Conservation (phyloP, 1,140 invertebrate species). For the Paralvinella palmiformis region DNA sequence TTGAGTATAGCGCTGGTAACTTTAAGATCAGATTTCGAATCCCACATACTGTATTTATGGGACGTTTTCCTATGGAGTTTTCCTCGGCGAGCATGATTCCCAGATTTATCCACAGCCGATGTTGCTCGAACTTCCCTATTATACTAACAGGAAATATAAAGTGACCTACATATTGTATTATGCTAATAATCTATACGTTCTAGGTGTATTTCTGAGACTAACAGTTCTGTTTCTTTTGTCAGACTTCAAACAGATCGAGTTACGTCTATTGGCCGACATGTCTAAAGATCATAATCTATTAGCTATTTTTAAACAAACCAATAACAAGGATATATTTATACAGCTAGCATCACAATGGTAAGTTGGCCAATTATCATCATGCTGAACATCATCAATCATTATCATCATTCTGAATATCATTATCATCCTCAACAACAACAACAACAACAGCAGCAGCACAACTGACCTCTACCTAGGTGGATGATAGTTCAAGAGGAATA, state of each 20-base stretch:
- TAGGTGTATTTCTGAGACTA: no score
- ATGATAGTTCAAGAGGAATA: no score
- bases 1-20: no score
- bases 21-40: no score
- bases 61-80: not conserved
- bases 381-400: not conserved
- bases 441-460: no score
- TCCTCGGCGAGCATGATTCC: not conserved
- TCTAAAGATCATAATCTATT: constrained; percentile 51
- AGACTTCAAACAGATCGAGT: constrained; percentile 60
- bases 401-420: no score
- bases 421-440: no score
- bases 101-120: not conserved
- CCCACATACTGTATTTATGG: not conserved
- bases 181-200: not conserved
- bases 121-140: not conserved
- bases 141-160: not conserved
- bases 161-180: not conserved
- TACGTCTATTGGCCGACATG: constrained; percentile 55
- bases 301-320: constrained; percentile 39
- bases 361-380: constrained; percentile 13
- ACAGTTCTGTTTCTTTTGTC: constrained; percentile 31
- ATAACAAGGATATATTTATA: constrained; percentile 52
- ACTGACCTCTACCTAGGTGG: no score
- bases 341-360: constrained; percentile 55